Evolutionary conservation across 2,888 invertebrate genomes (phyloP).

Genomic region (Eupithecia pulchellata): DNA sequence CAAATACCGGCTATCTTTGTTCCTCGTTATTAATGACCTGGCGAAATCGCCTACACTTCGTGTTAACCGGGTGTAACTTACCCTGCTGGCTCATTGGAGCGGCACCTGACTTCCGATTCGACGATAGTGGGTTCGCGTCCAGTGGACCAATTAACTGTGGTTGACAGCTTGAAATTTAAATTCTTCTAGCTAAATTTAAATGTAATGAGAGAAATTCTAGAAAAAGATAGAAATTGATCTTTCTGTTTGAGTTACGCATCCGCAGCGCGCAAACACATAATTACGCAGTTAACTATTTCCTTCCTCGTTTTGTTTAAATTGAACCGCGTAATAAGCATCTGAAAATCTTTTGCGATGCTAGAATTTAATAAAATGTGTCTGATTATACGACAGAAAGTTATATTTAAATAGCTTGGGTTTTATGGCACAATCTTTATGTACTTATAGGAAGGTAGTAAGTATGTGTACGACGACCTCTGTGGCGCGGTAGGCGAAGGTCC

Average conservation of each 20-base stretch:
- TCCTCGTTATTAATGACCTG: slow-evolving; percentile 6
- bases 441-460: too few relatives aligned
- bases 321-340: neutral
- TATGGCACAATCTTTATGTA: too few relatives aligned
- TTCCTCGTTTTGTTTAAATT: too few relatives aligned
- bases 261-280: too few relatives aligned
- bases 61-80: neutral
- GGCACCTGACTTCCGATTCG: slow-evolving; percentile 10
- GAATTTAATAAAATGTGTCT: too few relatives aligned
- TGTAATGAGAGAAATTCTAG: neutral
- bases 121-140: neutral
- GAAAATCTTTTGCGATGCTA: neutral
- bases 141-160: neutral
- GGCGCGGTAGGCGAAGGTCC: too few relatives aligned
- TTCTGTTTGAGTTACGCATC: neutral
- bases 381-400: too few relatives aligned
- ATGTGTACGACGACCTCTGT: too few relatives aligned
- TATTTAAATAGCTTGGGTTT: too few relatives aligned
- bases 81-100: neutral
- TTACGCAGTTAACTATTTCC: neutral
- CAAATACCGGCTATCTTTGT: slow-evolving; percentile 1
- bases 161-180: too few relatives aligned
- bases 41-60: neutral
- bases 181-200: neutral
- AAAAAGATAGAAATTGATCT: too few relatives aligned